phyloP scores from a whole-genome alignment of 2,113 vertebrate genomes.

The Megalops atlanticus region DNA sequence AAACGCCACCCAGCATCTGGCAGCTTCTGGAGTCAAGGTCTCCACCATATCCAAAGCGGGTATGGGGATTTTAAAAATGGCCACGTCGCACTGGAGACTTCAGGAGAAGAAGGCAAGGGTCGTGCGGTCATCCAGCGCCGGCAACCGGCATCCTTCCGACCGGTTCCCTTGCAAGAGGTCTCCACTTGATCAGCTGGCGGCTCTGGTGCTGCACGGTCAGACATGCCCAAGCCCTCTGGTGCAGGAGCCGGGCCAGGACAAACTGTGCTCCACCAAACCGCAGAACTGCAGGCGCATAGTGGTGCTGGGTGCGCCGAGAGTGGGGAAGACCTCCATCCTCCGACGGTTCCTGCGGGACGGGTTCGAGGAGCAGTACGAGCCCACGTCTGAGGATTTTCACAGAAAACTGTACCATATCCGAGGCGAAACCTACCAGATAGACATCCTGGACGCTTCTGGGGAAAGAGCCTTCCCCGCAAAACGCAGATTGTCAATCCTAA shows the following conservation, averaged over 20 bases:
- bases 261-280: conserved; percentile 53
- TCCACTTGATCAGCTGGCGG: conserved; percentile 60
- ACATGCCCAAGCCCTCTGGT: conserved; percentile 41
- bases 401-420: conserved; percentile 73
- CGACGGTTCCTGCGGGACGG: conserved; percentile 69
- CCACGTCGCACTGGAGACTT: conserved; percentile 65
- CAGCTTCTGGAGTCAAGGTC: conserved; percentile 49
- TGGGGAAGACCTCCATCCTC: conserved; percentile 74
- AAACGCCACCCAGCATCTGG: conserved; percentile 60
- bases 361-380: conserved; percentile 72
- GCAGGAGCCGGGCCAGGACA: conserved; percentile 42
- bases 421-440: conserved; percentile 72
- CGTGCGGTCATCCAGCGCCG: conserved; percentile 33
- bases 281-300: conserved; percentile 73
- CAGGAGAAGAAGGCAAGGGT: conserved; percentile 60
- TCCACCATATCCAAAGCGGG: conserved; percentile 59
- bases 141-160: conserved; percentile 29
- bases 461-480: conserved; percentile 74
- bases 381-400: conserved; percentile 73
- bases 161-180: conserved; percentile 52
- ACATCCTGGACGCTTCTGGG: conserved; percentile 71
- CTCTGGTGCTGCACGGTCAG: conserved; percentile 59
- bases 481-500: conserved; percentile 72
- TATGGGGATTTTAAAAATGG: conserved; percentile 64
- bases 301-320: conserved; percentile 72